Evolutionary conservation across 1,140 invertebrate genomes (phyloP).

Genomic region (Yoshiicerus persimilis): DNA sequence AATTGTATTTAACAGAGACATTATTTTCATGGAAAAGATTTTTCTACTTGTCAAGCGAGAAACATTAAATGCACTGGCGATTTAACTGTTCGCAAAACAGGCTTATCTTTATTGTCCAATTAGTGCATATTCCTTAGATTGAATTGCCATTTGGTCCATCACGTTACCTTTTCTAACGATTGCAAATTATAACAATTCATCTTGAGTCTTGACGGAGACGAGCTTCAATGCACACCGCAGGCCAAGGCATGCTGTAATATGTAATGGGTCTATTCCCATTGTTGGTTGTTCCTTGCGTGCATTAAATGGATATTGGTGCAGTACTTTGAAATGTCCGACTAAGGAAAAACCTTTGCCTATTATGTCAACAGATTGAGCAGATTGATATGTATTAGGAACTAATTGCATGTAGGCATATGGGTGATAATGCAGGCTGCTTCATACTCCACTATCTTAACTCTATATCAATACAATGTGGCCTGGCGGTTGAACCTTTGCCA

Average conservation of each 20-base stretch:
- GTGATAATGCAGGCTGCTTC: no score
- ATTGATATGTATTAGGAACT: no score
- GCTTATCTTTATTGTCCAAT: not conserved
- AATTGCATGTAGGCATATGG: no score
- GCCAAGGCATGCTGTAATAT: not conserved
- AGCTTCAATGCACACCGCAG: not conserved
- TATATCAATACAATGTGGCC: no score
- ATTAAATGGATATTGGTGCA: not conserved
- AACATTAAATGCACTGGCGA: not conserved
- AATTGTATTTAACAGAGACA: no score
- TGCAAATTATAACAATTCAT: not conserved
- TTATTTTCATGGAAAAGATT: no score
- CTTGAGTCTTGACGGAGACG: not conserved
- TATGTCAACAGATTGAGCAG: no score
- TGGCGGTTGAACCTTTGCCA: no score
- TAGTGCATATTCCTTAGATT: not conserved
- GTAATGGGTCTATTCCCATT: not conserved
- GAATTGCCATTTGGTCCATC: not conserved
- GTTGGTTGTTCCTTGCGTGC: not conserved
- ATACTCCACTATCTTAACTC: no score
- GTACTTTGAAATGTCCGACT: not conserved
- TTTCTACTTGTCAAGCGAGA: not conserved
- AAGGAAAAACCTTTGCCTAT: not conserved
- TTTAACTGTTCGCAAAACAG: not conserved
- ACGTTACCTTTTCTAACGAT: not conserved